A percentile compares a stretch with the other conserved stretches of the same genome.
Conservation (phyloP, 2,888 invertebrate species). For the Alentia gelatinosa region DNA sequence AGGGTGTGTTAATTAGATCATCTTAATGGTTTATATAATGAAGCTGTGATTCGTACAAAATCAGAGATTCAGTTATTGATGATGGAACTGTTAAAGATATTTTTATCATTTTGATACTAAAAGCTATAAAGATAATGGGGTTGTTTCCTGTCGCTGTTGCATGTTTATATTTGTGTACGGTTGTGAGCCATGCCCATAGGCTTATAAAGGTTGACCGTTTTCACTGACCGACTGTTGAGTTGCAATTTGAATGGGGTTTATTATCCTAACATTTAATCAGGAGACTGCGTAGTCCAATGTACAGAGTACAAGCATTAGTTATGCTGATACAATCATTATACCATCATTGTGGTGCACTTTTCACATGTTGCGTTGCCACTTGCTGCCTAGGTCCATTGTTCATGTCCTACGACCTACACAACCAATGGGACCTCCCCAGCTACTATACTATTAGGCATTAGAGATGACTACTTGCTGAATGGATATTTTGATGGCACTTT, state of each 20-base stretch:
- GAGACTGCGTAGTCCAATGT: background rate
- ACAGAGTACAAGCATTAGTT: constrained; percentile 14
- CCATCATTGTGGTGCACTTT: background rate
- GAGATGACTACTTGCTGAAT: background rate
- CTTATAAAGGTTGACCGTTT: background rate
- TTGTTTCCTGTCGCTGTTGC: background rate
- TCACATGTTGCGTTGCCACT: constrained; percentile 19
- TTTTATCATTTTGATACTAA: background rate
- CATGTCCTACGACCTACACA: background rate
- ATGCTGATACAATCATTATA: constrained; percentile 2
- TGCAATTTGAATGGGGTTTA: constrained; percentile 16
- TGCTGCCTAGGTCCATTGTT: background rate
- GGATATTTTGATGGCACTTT: background rate
- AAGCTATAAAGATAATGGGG: background rate
- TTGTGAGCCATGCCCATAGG: background rate
- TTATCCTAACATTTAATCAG: background rate
- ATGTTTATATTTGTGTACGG: background rate
- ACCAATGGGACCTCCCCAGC: background rate
- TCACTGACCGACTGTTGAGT: constrained; percentile 26
- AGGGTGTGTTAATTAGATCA: background rate
- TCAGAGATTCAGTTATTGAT: background rate
- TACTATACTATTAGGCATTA: background rate
- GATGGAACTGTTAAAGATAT: background rate
- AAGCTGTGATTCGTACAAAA: background rate
- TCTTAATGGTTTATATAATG: background rate